phyloP scores from a whole-genome alignment of 2,888 invertebrate genomes.

The Gerris lacustris region DNA sequence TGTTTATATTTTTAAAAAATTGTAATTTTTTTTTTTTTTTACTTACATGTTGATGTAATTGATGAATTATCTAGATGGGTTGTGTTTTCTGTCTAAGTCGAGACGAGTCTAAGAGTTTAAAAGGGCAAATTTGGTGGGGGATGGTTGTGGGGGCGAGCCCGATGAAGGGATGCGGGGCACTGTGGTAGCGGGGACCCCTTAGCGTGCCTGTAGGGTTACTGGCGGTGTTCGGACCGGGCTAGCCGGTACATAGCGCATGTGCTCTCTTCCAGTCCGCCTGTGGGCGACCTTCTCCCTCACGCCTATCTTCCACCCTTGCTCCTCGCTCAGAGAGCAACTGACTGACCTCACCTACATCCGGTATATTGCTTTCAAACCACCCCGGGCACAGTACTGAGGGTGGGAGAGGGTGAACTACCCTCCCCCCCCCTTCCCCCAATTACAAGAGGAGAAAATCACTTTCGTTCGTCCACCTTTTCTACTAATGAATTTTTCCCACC shows the following conservation, averaged over 20 bases:
- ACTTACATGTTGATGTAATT: not conserved
- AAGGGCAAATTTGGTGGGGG: not conserved
- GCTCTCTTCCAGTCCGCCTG: not conserved
- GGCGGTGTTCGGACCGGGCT: not conserved
- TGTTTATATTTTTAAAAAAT: not conserved
- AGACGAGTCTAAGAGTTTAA: not conserved
- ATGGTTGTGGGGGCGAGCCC: not conserved
- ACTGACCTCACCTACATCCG: conserved; percentile 3
- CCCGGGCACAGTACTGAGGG: not conserved
- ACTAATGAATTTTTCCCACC: not conserved
- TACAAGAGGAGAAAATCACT: conserved; percentile 3
- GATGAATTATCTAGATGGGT: too few species aligned
- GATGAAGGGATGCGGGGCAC: not conserved
- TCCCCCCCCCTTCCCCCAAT: not conserved
- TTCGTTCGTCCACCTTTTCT: conserved; percentile 5
- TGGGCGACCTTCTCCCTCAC: not conserved
- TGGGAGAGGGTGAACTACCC: not conserved
- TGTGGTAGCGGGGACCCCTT: not conserved
- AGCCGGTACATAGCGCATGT: not conserved
- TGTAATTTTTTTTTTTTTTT: not conserved
- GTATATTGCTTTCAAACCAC: not conserved
- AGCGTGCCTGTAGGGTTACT: not conserved
- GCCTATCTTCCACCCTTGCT: not conserved
- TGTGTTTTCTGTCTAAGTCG: not conserved
- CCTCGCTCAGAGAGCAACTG: not conserved